Base-by-base conservation (phyloP, 2,888 invertebrate species). In the Megastigmus dorsalis region DNA sequence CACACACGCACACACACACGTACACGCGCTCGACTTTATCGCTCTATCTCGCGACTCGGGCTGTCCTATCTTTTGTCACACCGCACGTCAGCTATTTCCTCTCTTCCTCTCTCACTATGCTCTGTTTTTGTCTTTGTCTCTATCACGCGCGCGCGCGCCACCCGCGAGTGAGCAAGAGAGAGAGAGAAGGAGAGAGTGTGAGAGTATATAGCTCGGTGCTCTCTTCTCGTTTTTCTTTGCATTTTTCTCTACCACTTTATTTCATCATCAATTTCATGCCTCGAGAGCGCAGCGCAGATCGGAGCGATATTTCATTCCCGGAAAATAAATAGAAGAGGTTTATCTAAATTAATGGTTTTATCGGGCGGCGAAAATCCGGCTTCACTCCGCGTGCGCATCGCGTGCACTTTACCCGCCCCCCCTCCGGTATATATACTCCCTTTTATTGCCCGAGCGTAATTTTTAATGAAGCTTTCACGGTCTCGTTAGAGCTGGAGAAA, bases 231-330 rank as follows among this genome's bases (percentile, higher is more conserved):
- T 73, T 73, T 63, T 69, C 62, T 59, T 75, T 69, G 75, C 75
- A 75, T 75, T 70, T 70, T 70, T 75, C 62, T 62, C 5, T 26
- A 43, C 36, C 66, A 71, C 75, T 66, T 75, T 70, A 71, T 71
- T 75, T 75, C 66, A 70, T 75, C 75, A 75, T 75, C 70, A 75
- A 75, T 75, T 75, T 66, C 70, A 70, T 60, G 63, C 52, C 50
- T 36, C 30, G 60, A 70, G 65, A 70, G 70, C 23, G 23, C 36
- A 13, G 33, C 33, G 59, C 28, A 45, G 59, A 60, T 48, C 48
- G 68, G 50, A 33, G 69, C 70, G 45, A 75, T 71, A 71, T 75
- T 70, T 75, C 66, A 75, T 75, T 75, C 70, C 36, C 33, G 54
- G 70, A 59, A 71, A 71, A 69, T 71, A 75, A 75, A 75, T 75